Evolutionary conservation across 2,113 vertebrate species (phyloP), one percentile per base, ranked within the genome.

Genomic region (Lepidothrix coronata): DNA sequence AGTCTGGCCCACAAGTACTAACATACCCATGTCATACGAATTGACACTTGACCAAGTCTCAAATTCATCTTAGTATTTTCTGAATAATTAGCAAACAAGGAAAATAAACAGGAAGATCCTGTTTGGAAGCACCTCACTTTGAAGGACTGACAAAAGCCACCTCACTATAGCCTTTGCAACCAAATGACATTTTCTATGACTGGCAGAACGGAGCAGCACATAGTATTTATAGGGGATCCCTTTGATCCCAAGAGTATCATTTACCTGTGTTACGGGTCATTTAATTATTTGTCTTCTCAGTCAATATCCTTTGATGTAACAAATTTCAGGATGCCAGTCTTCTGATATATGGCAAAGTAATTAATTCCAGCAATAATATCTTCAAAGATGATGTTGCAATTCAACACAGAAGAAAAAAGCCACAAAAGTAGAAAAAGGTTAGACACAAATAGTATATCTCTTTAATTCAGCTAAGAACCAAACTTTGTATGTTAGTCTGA

Each of bases 71-170:
- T 71, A 6, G 22, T 48, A 80, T 74, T 92, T 88, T 93, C 68
- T 70, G 39, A 95, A 78, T 67, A 88, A 44, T 5, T 68, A 65
- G 68, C 65, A 88, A 93, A 93, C 91, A 87, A 84, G 39, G 27
- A 91, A 91, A 86, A 90, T 54, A 95, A 95, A 97, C 95, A 97
- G 90, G 95, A 96, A 95, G 93, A 74, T 88, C 88, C 72, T 97
- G 91, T 96, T 96, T 96, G 76, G 77, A 89, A 73, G 81, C 17
- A 23, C 37, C 49, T 94, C 30, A 14, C 89, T 96, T 95, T 94
- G 88, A 95, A 95, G 77, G 76, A 33, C 57, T 81, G 80, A 95
- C 83, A 95, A 96, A 81, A 83, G 83, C 84, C 31, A 44, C 75
- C 63, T 49, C 46, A 13, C 65, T 51, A 43, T 59, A 92, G 48